Percentiles rank a stretch among this genome's conserved stretches.
Conservation (phyloP, 2,113 vertebrate genomes). For the Calonectris borealis region DNA sequence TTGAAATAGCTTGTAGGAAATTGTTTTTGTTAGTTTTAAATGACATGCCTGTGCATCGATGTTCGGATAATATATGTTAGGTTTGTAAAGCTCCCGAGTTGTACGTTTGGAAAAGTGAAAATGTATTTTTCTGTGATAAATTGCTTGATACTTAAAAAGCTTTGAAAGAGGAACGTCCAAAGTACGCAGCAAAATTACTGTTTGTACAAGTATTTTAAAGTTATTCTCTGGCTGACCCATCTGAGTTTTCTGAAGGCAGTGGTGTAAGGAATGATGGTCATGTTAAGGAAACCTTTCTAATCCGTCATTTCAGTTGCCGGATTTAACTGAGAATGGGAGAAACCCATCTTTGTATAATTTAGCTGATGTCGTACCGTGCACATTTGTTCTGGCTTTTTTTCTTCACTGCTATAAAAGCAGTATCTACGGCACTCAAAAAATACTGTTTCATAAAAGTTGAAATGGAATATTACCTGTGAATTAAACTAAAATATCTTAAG, state of each 20-base stretch:
- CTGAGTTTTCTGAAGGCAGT: not conserved
- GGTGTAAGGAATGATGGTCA: not conserved
- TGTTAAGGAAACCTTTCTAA: not conserved
- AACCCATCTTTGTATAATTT: not conserved
- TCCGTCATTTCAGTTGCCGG: not conserved
- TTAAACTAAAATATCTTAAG: constrained; percentile 29
- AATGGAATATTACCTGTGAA: not conserved
- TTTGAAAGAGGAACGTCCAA: not conserved
- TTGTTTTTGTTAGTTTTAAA: not conserved
- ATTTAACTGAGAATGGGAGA: not conserved
- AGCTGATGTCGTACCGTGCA: not conserved
- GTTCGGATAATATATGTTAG: not conserved
- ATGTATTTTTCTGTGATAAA: not conserved
- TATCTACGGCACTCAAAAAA: not conserved
- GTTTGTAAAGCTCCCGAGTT: not conserved
- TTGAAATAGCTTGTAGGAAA: not conserved
- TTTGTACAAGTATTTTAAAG: not conserved
- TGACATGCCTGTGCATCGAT: not conserved
- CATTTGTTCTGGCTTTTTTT: not conserved
- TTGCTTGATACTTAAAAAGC: not conserved
- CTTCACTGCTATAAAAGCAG: not conserved
- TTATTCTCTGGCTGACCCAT: not conserved
- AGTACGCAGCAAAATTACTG: not conserved
- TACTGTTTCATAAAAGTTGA: not conserved
- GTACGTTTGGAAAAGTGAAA: not conserved